A percentile compares a stretch with the other conserved stretches of the same genome.
Evolutionary conservation across 1,140 invertebrate genomes (phyloP).

Genomic region (Drosophila carrolli): DNA sequence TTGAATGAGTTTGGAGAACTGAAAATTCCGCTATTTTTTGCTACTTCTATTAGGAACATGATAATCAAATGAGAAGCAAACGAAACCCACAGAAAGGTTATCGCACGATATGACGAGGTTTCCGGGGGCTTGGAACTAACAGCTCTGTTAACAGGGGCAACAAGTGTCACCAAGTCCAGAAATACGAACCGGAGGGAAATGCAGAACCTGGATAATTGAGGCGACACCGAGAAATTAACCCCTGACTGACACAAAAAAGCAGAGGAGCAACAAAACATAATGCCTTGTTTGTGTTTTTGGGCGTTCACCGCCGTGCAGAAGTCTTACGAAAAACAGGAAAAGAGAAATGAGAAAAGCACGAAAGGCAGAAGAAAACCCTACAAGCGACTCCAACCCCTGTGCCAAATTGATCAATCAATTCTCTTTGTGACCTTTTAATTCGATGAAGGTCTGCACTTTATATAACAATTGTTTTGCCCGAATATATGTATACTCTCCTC

Average conservation of each 20-base stretch:
- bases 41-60: conserved; percentile 23
- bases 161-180: conserved; percentile 29
- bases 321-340: conserved; percentile 42
- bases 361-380: conserved; percentile 20
- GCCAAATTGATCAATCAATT: conserved; percentile 67
- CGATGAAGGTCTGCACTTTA: conserved; percentile 47
- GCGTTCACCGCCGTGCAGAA: conserved; percentile 38
- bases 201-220: conserved; percentile 32
- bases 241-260: conserved; percentile 18
- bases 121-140: neutral
- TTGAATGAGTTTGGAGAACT: neutral
- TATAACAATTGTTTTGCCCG: conserved; percentile 24
- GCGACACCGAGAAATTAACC: conserved; percentile 48
- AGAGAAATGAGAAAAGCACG: conserved; percentile 36
- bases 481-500: neutral
- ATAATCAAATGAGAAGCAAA: conserved; percentile 21
- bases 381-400: conserved; percentile 15
- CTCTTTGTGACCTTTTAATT: conserved; percentile 62
- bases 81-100: neutral
- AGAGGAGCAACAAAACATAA: conserved; percentile 14
- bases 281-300: conserved; percentile 50
- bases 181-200: conserved; percentile 1
- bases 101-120: neutral
- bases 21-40: conserved; percentile 22
- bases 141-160: conserved; percentile 34